Evolutionary conservation across 2,888 invertebrate species (phyloP).

Genomic region (Chironomus tentans): DNA sequence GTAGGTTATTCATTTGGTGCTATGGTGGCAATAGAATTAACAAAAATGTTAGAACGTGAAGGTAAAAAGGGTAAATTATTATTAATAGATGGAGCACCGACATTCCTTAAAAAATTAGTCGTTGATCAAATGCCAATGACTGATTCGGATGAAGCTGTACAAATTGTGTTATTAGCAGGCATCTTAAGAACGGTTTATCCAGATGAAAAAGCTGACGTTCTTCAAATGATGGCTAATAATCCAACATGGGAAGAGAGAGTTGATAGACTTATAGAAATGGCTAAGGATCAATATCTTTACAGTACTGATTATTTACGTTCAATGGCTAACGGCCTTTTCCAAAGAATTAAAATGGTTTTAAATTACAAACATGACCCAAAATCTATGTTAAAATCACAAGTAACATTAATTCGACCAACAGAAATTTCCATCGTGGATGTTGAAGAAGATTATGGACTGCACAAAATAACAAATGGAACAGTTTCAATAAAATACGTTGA

Average conservation of each 20-base stretch:
- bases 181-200: conserved; percentile 37
- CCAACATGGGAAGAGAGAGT: conserved; percentile 51
- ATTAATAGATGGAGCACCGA: conserved; percentile 75
- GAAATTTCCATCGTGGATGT: conserved; percentile 46
- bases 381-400: conserved; percentile 48
- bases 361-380: conserved; percentile 43
- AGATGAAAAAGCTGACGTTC: conserved; percentile 35
- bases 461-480: conserved; percentile 47
- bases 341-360: conserved; percentile 48
- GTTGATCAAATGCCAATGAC: conserved; percentile 34
- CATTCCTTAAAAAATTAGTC: conserved; percentile 49
- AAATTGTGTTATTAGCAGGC: conserved; percentile 35
- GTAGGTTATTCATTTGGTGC: conserved; percentile 87
- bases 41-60: conserved; percentile 56
- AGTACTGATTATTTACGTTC: conserved; percentile 41
- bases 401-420: conserved; percentile 56
- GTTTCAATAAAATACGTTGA: conserved; percentile 56
- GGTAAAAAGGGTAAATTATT: conserved; percentile 55
- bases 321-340: conserved; percentile 43
- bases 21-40: conserved; percentile 66
- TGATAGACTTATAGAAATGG: conserved; percentile 42
- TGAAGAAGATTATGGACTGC: conserved; percentile 58
- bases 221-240: conserved; percentile 44
- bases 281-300: conserved; percentile 40
- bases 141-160: conserved; percentile 35